phyloP scores from a whole-genome alignment of 2,888 invertebrate genomes.

The Rhagonycha fulva region DNA sequence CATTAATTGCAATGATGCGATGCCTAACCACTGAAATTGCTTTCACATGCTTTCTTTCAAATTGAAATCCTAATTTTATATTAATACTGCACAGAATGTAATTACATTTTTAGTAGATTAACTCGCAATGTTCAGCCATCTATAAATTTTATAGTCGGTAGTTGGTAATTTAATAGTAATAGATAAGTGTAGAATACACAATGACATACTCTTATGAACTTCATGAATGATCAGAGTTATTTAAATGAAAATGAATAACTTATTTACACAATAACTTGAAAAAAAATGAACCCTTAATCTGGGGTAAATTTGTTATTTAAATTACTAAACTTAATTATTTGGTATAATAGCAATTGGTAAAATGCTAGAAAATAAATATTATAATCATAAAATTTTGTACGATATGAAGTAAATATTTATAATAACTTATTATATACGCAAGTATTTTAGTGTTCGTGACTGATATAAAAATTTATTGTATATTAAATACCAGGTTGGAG shows the following conservation, averaged over 20 bases:
- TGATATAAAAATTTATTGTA: not conserved
- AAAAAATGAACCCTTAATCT: too few species aligned
- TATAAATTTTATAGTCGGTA: not conserved
- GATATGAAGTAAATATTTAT: not conserved
- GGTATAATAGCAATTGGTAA: not conserved
- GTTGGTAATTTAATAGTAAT: not conserved
- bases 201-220: too few species aligned
- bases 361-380: not conserved
- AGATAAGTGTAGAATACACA: not conserved
- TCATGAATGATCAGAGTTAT: too few species aligned
- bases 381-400: not conserved
- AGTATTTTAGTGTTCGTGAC: not conserved
- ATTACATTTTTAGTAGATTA: not conserved
- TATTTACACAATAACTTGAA: too few species aligned
- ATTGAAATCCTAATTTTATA: not conserved
- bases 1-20: not conserved
- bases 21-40: not conserved
- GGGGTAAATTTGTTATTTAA: too few species aligned
- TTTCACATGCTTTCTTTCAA: not conserved
- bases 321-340: not conserved
- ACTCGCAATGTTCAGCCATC: not conserved
- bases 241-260: too few species aligned
- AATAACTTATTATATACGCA: not conserved
- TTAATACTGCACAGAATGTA: not conserved
- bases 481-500: not conserved